Conservation (phyloP, 2,797 vertebrate genomes). For the Pyrrhura leucotis region DNA sequence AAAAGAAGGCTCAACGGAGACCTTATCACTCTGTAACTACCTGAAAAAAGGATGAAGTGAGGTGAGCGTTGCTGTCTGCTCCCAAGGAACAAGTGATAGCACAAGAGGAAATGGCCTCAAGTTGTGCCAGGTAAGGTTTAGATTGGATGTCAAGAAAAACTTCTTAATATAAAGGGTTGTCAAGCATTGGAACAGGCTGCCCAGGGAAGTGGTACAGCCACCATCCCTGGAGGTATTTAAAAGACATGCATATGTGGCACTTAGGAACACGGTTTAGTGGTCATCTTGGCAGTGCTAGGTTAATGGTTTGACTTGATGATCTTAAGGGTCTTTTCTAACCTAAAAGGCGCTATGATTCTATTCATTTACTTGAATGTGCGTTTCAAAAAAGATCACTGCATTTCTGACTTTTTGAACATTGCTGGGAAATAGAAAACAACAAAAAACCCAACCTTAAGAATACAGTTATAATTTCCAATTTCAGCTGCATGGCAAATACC, state of each 20-base stretch:
- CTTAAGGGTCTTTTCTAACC: background rate
- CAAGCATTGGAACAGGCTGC: background rate
- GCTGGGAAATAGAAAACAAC: background rate
- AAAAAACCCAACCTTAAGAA: background rate
- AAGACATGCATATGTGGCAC: background rate
- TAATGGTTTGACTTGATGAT: background rate
- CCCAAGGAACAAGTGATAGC: background rate
- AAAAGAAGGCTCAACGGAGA: background rate
- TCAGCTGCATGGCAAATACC: background rate
- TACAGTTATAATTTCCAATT: background rate
- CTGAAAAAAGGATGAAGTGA: background rate
- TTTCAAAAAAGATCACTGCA: background rate
- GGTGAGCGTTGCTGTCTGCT: background rate
- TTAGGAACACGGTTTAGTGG: background rate
- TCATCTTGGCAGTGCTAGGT: background rate
- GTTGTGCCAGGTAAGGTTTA: background rate
- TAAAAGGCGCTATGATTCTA: background rate
- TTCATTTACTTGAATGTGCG: slow-evolving; percentile 28
- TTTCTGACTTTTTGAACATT: background rate
- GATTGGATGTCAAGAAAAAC: background rate
- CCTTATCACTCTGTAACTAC: background rate
- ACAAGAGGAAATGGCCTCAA: background rate
- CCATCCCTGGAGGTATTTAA: background rate
- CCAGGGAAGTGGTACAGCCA: background rate
- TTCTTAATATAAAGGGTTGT: background rate